Conservation (phyloP, 2,888 invertebrate genomes). For the Neoitamus cyanurus region DNA sequence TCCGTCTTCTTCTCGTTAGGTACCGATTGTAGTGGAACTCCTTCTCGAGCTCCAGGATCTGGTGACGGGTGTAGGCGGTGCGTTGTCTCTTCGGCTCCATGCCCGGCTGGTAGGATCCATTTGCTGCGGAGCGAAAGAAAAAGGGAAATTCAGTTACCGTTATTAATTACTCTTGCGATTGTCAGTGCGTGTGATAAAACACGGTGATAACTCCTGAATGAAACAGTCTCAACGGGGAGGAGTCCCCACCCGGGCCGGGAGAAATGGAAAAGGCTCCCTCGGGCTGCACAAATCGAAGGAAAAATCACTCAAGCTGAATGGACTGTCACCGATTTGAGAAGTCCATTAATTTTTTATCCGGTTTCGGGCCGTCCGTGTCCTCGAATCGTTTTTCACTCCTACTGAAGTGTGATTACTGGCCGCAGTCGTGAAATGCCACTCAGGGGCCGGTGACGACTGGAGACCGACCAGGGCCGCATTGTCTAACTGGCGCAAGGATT, state of each 20-base stretch:
- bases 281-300: slow-evolving; percentile 54
- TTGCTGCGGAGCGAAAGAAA: slow-evolving; percentile 73
- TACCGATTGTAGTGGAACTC: slow-evolving; percentile 98
- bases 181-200: slow-evolving; percentile 36
- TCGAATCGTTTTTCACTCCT: slow-evolving; percentile 40
- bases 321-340: slow-evolving; percentile 57
- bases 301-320: slow-evolving; percentile 56
- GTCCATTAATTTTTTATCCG: slow-evolving; percentile 55
- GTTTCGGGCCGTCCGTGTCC: not conserved
- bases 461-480: too few relatives aligned
- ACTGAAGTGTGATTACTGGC: slow-evolving; percentile 34
- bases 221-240: not conserved
- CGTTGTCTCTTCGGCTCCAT: slow-evolving; percentile 96
- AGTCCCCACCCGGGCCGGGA: not conserved
- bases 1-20: slow-evolving; percentile 91
- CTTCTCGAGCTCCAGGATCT: slow-evolving; percentile 96
- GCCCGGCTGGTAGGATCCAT: slow-evolving; percentile 88
- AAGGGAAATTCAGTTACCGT: slow-evolving; percentile 57
- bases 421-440: slow-evolving; percentile 6
- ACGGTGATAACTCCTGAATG: not conserved
- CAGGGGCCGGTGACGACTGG: not conserved
- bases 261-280: slow-evolving; percentile 50
- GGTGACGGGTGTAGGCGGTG: slow-evolving; percentile 97
- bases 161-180: slow-evolving; percentile 34
- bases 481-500: not conserved